A percentile compares a stretch with the other conserved stretches of the same genome.
These are phyloP conservation scores for Coranthus polyacanthus DNA, from an alignment of 2,797 vertebrate species.

Conservation along the genomic window DNA sequence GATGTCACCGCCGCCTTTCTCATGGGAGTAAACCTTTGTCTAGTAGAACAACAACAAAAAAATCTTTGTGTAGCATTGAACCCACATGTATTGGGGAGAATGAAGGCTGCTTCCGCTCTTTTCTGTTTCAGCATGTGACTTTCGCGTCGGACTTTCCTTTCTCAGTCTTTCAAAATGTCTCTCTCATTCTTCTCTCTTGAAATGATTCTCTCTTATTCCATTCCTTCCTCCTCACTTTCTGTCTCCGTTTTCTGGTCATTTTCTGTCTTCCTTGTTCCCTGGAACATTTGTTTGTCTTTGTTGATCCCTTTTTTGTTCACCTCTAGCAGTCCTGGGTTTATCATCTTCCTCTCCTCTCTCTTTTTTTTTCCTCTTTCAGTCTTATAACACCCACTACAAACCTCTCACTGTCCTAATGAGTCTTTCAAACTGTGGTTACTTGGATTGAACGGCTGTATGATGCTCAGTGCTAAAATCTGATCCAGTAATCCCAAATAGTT, in stretches of 20 bases:
- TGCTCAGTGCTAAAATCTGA: constrained; percentile 65
- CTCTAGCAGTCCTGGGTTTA: constrained; percentile 22
- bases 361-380: constrained; percentile 21
- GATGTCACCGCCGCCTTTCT: constrained; percentile 88
- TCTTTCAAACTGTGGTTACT: constrained; percentile 67
- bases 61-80: constrained; percentile 87
- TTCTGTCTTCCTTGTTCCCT: constrained; percentile 2
- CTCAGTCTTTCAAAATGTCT: constrained; percentile 44
- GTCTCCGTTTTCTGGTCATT: constrained; percentile 14
- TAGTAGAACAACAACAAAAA: constrained; percentile 87
- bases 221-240: constrained; percentile 19
- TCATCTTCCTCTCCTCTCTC: constrained; percentile 5
- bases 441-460: constrained; percentile 62
- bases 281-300: background rate
- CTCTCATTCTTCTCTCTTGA: constrained; percentile 26
- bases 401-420: constrained; percentile 69
- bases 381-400: constrained; percentile 20
- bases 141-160: constrained; percentile 57
- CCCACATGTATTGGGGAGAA: constrained; percentile 80
- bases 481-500: constrained; percentile 56
- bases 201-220: constrained; percentile 25
- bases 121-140: constrained; percentile 84
- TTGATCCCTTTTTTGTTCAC: constrained; percentile 2
- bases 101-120: constrained; percentile 80
- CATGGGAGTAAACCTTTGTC: constrained; percentile 89